These are phyloP conservation scores for Erythrolamprus reginae DNA, from an alignment of 2,113 vertebrate genomes.

Conservation along the genomic window DNA sequence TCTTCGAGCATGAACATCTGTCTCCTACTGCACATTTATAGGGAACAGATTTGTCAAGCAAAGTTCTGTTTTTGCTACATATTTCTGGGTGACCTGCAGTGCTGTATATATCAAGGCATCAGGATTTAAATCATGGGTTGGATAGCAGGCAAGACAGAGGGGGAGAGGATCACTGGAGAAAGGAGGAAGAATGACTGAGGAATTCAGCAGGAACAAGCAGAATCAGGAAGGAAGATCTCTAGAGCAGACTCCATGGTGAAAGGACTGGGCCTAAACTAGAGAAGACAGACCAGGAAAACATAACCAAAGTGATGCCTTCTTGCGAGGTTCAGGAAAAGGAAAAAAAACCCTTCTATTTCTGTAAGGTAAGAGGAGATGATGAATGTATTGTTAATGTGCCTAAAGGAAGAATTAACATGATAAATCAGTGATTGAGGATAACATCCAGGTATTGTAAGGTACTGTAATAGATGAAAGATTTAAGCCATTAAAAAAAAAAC, in stretches of 20 bases:
- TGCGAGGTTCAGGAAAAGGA: background rate
- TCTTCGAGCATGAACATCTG: background rate
- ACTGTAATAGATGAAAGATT: background rate
- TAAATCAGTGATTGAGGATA: background rate
- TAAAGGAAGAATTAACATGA: background rate
- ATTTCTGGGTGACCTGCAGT: background rate
- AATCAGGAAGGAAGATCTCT: background rate
- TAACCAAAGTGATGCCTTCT: background rate
- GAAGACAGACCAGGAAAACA: background rate
- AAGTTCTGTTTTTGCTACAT: background rate
- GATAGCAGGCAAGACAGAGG: background rate
- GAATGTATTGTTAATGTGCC: background rate
- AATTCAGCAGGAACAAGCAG: background rate
- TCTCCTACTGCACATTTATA: background rate
- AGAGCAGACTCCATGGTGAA: background rate
- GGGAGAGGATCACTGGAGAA: background rate
- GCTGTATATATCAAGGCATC: background rate
- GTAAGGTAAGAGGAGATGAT: background rate
- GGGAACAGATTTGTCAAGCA: background rate
- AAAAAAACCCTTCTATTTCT: background rate
- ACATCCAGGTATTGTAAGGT: background rate
- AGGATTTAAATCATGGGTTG: background rate
- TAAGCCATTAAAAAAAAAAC: background rate
- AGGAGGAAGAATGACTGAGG: background rate
- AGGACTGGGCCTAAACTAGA: background rate